Conservation (phyloP, 2,888 invertebrate species). For the Epinotia demarniana region DNA sequence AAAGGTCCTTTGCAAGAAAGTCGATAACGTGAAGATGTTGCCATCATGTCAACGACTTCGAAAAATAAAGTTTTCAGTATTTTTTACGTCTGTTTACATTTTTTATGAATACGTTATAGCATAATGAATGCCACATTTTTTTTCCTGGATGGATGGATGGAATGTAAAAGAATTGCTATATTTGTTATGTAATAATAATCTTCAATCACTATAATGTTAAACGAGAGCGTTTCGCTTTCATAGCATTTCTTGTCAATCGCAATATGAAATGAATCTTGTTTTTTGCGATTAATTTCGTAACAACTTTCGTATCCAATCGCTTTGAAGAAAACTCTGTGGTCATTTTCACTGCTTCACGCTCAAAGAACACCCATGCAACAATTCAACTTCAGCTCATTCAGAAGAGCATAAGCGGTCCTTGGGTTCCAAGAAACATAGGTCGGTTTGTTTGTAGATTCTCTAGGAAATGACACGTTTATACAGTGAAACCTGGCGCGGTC, state of each 20-base stretch:
- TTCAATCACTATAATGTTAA: not conserved
- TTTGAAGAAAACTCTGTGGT: slow-evolving; percentile 35
- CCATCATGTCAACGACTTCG: slow-evolving; percentile 6
- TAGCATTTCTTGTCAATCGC: slow-evolving; percentile 29
- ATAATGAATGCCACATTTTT: not conserved
- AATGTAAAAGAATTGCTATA: not conserved
- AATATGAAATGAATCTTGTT: slow-evolving; percentile 41
- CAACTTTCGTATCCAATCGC: slow-evolving; percentile 40
- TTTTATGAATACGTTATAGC: not conserved
- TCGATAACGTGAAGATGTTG: slow-evolving; percentile 20
- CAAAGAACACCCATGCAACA: slow-evolving; percentile 38
- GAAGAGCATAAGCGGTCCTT: slow-evolving; percentile 2
- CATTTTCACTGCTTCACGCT: slow-evolving; percentile 41
- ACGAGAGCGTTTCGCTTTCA: slow-evolving; percentile 29
- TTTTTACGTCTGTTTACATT: not conserved
- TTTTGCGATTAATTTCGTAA: slow-evolving; percentile 28
- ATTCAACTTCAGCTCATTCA: not conserved
- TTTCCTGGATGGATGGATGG: not conserved
- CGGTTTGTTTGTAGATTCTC: not conserved
- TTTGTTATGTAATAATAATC: slow-evolving; percentile 10
- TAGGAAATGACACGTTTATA: slow-evolving; percentile 35
- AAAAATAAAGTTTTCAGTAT: not conserved
- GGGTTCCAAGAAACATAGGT: not conserved
- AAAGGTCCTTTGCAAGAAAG: slow-evolving; percentile 25
- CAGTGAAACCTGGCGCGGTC: slow-evolving; percentile 26